A percentile compares a stretch with the other conserved stretches of the same genome.
These are phyloP conservation scores for Myiotriccus ornatus DNA, from an alignment of 2,797 vertebrate species.

Conservation along the genomic window DNA sequence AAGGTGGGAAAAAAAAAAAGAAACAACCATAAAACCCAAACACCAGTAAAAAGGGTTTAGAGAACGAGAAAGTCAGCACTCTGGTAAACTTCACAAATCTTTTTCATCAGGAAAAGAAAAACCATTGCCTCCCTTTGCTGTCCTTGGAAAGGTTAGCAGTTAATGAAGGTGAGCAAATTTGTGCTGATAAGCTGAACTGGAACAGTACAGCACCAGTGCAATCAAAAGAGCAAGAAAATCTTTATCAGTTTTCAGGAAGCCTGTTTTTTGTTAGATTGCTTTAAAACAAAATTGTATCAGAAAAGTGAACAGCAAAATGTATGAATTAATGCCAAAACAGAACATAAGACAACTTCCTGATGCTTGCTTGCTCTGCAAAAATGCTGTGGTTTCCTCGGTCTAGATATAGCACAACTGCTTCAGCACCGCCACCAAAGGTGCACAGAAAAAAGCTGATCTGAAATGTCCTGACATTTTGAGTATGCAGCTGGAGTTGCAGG, in stretches of 20 bases:
- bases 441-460: not conserved
- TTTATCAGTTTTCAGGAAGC: conserved; percentile 50
- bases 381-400: not conserved
- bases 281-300: conserved; percentile 13
- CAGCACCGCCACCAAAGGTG: not conserved
- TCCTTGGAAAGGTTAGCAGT: conserved; percentile 64
- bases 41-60: not conserved
- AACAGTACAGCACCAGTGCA: not conserved
- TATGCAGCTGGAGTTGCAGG: not conserved
- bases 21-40: too few species aligned
- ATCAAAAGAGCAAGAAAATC: conserved; percentile 5
- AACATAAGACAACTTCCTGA: not conserved
- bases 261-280: conserved; percentile 47
- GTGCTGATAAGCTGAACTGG: conserved; percentile 36
- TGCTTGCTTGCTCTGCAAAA: not conserved
- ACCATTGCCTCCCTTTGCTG: conserved; percentile 36
- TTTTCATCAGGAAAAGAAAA: conserved; percentile 62
- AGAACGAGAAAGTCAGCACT: not conserved
- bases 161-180: conserved; percentile 68
- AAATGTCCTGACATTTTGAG: not conserved
- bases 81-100: not conserved
- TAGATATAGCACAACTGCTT: not conserved
- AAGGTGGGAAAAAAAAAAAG: not conserved
- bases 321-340: not conserved
- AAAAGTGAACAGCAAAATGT: not conserved